Percentiles rank a stretch among this genome's conserved stretches.
Conservation (phyloP, 1,140 invertebrate species). For the Aplysia californica region DNA sequence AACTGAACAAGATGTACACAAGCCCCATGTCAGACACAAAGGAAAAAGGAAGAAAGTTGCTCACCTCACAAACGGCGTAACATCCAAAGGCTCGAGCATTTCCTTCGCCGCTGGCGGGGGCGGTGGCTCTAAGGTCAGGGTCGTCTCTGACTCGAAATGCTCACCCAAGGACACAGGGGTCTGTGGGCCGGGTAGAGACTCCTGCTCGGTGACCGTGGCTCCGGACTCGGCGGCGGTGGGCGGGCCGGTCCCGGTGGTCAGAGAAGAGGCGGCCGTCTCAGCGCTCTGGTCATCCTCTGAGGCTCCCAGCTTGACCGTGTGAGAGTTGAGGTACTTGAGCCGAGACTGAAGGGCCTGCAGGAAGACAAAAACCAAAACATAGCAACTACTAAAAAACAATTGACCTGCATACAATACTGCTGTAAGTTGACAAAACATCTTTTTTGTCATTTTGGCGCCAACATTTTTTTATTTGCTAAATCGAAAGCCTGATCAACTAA, state of each 20-base stretch:
- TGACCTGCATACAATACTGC: no score
- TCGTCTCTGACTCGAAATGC: conserved; percentile 45
- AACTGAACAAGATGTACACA: no score
- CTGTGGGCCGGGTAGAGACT: conserved; percentile 32
- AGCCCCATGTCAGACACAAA: no score
- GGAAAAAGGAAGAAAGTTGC: no score
- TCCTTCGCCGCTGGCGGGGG: conserved; percentile 55
- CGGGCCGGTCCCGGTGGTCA: no score
- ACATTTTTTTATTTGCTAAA: no score
- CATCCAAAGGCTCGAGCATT: conserved; percentile 60
- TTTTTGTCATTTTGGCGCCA: no score
- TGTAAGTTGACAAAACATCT: no score
- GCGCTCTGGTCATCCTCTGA: neutral
- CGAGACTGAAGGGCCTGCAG: conserved; percentile 62
- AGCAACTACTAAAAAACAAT: no score
- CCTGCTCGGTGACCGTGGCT: neutral
- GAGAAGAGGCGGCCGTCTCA: neutral
- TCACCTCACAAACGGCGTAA: conserved; percentile 64
- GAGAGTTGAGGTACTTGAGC: conserved; percentile 60
- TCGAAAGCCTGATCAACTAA: no score
- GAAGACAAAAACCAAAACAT: neutral
- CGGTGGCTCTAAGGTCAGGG: conserved; percentile 58
- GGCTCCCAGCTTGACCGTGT: conserved; percentile 45
- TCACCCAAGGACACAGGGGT: conserved; percentile 45
- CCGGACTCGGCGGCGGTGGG: neutral